phyloP scores from a whole-genome alignment of 2,797 vertebrate genomes.

The Sebastes hubbsi region DNA sequence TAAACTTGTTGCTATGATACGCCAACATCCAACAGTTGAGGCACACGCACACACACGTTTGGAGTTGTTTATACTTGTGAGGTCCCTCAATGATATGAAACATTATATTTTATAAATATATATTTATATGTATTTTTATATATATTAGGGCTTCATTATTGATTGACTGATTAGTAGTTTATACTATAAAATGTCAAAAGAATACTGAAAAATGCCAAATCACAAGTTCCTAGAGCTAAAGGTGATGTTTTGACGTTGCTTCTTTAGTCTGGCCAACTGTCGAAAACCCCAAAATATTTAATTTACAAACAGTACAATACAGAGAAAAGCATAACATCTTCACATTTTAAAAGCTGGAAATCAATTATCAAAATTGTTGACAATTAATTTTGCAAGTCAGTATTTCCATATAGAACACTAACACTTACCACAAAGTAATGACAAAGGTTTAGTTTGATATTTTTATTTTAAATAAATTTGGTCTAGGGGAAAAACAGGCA shows the following conservation, averaged over 20 bases:
- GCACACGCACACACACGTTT: too few relatives aligned
- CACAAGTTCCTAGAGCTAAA: neutral
- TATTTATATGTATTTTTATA: too few relatives aligned
- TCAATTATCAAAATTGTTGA: neutral
- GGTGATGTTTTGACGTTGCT: rapidly evolving
- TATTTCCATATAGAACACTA: neutral
- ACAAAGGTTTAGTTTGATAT: neutral
- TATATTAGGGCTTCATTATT: neutral
- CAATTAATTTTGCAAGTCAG: neutral
- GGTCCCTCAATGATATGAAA: too few relatives aligned
- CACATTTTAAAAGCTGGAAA: neutral
- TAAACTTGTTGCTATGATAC: too few relatives aligned
- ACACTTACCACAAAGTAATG: neutral
- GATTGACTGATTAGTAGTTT: neutral
- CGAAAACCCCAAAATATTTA: too few relatives aligned
- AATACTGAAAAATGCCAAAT: too few relatives aligned
- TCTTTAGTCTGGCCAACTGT: neutral
- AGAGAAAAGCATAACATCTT: neutral
- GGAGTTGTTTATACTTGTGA: too few relatives aligned
- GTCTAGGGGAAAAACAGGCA: neutral
- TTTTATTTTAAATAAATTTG: constrained; percentile 12
- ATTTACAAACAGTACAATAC: neutral
- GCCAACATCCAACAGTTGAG: too few relatives aligned
- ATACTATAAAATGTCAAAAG: too few relatives aligned
- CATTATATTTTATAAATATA: too few relatives aligned